phyloP scores from a whole-genome alignment of 2,888 invertebrate genomes.

The Meloe dianella region DNA sequence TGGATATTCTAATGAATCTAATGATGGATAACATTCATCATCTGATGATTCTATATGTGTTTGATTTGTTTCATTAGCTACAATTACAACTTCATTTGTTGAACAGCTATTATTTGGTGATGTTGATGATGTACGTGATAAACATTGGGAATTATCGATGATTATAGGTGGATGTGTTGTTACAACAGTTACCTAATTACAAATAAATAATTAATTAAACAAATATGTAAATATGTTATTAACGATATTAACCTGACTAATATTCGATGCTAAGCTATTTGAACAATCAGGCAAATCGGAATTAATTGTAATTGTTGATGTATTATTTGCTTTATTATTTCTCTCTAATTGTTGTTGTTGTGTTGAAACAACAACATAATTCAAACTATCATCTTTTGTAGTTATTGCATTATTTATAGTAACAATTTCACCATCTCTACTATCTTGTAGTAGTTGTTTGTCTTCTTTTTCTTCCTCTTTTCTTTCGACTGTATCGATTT shows the following conservation, averaged over 20 bases:
- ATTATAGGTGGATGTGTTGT: constrained; percentile 84
- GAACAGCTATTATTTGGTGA: constrained; percentile 61
- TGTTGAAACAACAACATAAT: constrained; percentile 53
- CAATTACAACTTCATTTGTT: constrained; percentile 76
- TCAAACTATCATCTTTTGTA: constrained; percentile 46
- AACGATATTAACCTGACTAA: constrained; percentile 66
- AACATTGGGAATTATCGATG: constrained; percentile 65
- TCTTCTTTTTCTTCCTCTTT: constrained; percentile 35
- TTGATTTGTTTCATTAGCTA: constrained; percentile 78
- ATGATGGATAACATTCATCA: constrained; percentile 75
- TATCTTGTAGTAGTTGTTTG: too few species aligned
- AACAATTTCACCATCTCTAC: constrained; percentile 39
- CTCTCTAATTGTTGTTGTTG: constrained; percentile 48
- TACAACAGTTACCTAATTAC: constrained; percentile 76
- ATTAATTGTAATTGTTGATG: constrained; percentile 63
- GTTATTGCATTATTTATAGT: constrained; percentile 47
- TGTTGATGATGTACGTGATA: constrained; percentile 59
- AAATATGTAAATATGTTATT: background rate
- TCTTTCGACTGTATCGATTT: constrained; percentile 10
- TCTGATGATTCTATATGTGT: constrained; percentile 74
- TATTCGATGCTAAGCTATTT: constrained; percentile 77
- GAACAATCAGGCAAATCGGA: constrained; percentile 66
- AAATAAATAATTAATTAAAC: constrained; percentile 10
- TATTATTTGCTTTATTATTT: constrained; percentile 54
- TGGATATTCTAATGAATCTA: constrained; percentile 76